Percentiles rank a stretch among this genome's conserved stretches.
These are phyloP conservation scores for Uria lomvia DNA, from an alignment of 2,113 vertebrate genomes.

Conservation along the genomic window DNA sequence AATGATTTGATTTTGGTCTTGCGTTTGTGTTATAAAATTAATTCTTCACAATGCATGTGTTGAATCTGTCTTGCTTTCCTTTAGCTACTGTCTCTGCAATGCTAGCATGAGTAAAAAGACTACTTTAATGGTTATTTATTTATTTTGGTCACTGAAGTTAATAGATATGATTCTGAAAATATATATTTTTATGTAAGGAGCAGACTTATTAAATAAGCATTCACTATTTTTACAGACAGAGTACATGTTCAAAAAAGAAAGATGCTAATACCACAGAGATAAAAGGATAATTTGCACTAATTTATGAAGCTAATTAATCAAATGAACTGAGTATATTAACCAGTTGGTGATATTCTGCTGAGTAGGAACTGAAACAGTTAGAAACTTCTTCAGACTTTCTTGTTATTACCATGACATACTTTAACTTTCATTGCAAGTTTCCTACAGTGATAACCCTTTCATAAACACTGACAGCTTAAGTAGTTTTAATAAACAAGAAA, in stretches of 20 bases:
- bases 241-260: slow-evolving; percentile 28
- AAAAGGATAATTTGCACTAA: slow-evolving; percentile 49
- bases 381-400: neutral
- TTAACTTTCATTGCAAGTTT: neutral
- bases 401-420: neutral
- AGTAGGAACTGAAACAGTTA: slow-evolving; percentile 23
- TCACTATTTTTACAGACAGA: neutral
- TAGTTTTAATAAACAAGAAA: neutral
- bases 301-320: slow-evolving; percentile 54
- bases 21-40: neutral
- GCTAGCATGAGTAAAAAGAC: neutral
- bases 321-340: slow-evolving; percentile 40
- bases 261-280: slow-evolving; percentile 42
- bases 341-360: slow-evolving; percentile 26
- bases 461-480: neutral
- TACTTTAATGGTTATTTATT: neutral
- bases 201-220: neutral
- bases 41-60: neutral
- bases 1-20: neutral
- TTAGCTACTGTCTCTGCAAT: neutral
- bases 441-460: neutral
- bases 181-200: neutral
- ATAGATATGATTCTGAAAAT: neutral
- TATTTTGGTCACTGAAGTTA: neutral
- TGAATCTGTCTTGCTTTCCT: neutral